These are phyloP conservation scores for Ophonus ardosiacus DNA, from an alignment of 2,888 invertebrate genomes.

Conservation along the genomic window DNA sequence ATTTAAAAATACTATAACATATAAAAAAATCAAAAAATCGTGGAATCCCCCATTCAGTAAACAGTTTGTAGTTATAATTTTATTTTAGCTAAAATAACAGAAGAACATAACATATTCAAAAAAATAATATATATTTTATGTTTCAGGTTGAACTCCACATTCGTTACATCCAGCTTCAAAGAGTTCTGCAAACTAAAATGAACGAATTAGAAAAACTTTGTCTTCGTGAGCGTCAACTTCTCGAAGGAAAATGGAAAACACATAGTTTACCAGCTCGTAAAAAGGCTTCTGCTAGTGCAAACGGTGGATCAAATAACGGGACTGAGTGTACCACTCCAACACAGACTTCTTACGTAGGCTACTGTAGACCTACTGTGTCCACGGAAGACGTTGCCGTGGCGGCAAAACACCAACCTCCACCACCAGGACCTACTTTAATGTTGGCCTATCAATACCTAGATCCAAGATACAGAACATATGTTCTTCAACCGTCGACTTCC, in stretches of 20 bases:
- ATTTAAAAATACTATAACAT: no score
- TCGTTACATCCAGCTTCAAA: slow-evolving; percentile 93
- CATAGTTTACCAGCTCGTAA: slow-evolving; percentile 92
- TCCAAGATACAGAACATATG: slow-evolving; percentile 83
- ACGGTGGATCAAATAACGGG: slow-evolving; percentile 68
- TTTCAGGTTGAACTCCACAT: slow-evolving; percentile 90
- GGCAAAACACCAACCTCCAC: slow-evolving; percentile 70
- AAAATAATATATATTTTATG: neutral
- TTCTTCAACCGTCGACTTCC: slow-evolving; percentile 82
- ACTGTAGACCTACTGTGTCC: slow-evolving; percentile 88
- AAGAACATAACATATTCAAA: neutral
- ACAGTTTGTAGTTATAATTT: no score
- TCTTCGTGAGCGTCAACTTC: slow-evolving; percentile 87
- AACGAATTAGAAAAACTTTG: slow-evolving; percentile 90
- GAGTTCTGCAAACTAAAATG: slow-evolving; percentile 89
- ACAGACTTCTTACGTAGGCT: slow-evolving; percentile 74
- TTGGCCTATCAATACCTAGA: slow-evolving; percentile 81
- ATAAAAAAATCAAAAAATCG: no score
- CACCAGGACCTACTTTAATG: slow-evolving; percentile 72
- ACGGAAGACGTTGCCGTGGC: slow-evolving; percentile 86
- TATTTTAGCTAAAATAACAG: slow-evolving; percentile 49
- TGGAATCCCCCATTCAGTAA: no score
- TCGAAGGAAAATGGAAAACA: slow-evolving; percentile 93
- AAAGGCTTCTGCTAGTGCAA: slow-evolving; percentile 81
- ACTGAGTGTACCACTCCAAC: slow-evolving; percentile 77